Evolutionary conservation across 2,797 vertebrate genomes (phyloP).

Genomic region (Tarsius wallacei): DNA sequence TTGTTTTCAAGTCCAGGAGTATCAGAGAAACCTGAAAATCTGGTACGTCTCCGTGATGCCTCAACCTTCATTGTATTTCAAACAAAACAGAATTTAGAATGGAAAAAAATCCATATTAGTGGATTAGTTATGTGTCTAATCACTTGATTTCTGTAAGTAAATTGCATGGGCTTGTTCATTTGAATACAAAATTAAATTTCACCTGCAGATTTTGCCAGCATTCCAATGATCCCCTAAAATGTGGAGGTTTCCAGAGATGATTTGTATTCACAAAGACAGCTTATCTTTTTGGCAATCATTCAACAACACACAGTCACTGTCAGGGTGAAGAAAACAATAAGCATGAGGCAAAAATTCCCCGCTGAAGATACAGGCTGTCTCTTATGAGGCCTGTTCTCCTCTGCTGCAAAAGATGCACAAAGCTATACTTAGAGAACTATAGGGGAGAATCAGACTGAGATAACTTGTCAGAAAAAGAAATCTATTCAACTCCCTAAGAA

Average conservation of each 20-base stretch:
- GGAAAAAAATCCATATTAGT: conserved; percentile 63
- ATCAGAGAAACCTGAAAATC: conserved; percentile 58
- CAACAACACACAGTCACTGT: background rate
- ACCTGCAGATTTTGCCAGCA: conserved; percentile 56
- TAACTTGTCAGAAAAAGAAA: conserved; percentile 57
- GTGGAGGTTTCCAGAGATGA: conserved; percentile 2
- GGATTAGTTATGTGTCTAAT: conserved; percentile 64
- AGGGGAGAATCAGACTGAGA: background rate
- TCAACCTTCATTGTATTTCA: conserved; percentile 56
- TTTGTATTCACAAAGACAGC: conserved; percentile 49
- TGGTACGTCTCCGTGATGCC: conserved; percentile 42
- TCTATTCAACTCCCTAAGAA: conserved; percentile 39
- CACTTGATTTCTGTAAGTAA: conserved; percentile 70
- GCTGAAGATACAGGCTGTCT: conserved; percentile 19
- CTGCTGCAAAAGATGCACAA: background rate
- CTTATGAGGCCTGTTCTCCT: conserved; percentile 1
- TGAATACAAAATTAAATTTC: conserved; percentile 75
- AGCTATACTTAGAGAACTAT: background rate
- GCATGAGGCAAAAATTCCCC: background rate
- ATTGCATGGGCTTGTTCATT: conserved; percentile 60
- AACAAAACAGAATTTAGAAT: conserved; percentile 76
- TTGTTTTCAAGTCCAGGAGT: conserved; percentile 42
- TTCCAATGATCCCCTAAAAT: conserved; percentile 27
- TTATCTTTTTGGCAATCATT: conserved; percentile 49
- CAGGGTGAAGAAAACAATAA: background rate